phyloP scores from a whole-genome alignment of 1,140 invertebrate species.

The Heliothis virescens region DNA sequence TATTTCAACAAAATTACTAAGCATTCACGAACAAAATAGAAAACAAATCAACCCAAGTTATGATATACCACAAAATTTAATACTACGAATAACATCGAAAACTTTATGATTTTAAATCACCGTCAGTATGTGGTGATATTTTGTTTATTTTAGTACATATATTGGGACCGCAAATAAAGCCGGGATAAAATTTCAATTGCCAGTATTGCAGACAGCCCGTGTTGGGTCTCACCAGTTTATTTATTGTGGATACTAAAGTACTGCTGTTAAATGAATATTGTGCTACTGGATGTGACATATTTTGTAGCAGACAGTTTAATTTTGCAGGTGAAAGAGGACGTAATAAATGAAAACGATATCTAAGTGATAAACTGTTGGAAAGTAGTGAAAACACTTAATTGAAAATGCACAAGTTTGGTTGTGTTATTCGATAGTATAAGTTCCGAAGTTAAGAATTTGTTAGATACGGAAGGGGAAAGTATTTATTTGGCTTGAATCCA shows the following conservation, averaged over 20 bases:
- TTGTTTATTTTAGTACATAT: slow-evolving; percentile 80
- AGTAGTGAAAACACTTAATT: too few relatives aligned
- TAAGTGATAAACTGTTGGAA: too few relatives aligned
- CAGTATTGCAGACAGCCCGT: slow-evolving; percentile 75
- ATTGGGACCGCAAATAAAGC: slow-evolving; percentile 79
- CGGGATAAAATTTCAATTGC: slow-evolving; percentile 84
- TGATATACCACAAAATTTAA: neutral
- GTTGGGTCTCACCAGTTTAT: slow-evolving; percentile 77
- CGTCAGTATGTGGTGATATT: slow-evolving; percentile 57
- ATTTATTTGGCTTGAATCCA: too few relatives aligned
- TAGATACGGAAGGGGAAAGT: too few relatives aligned
- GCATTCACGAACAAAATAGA: neutral
- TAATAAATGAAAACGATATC: too few relatives aligned
- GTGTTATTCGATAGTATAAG: too few relatives aligned
- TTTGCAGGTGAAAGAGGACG: too few relatives aligned
- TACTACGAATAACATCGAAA: slow-evolving; percentile 23
- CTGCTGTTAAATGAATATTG: slow-evolving; percentile 38
- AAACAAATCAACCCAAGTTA: slow-evolving; percentile 5
- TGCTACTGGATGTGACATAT: slow-evolving; percentile 42
- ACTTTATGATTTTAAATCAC: slow-evolving; percentile 70
- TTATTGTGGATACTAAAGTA: slow-evolving; percentile 78
- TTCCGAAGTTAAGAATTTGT: too few relatives aligned
- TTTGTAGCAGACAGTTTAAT: too few relatives aligned
- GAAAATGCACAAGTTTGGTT: too few relatives aligned
- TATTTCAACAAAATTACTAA: too few relatives aligned